Percentiles rank a stretch among this genome's conserved stretches.
These are phyloP conservation scores for Atractosteus spatula DNA, from an alignment of 2,113 vertebrate species.

Conservation along the genomic window DNA sequence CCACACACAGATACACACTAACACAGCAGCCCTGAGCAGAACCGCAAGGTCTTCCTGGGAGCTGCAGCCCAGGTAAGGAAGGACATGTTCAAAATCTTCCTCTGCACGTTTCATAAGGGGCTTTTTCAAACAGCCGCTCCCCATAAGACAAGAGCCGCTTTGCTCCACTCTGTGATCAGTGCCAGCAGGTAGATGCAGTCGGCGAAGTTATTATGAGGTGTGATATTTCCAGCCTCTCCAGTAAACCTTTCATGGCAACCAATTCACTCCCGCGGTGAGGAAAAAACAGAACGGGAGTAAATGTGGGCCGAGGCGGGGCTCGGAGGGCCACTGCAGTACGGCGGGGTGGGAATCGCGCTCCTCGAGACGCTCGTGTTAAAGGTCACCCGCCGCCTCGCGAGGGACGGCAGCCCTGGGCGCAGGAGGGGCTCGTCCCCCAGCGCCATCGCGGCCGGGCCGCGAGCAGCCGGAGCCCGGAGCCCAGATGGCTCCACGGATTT, in stretches of 20 bases:
- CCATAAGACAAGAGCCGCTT: not conserved
- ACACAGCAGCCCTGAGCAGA: not conserved
- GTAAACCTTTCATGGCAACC: slow-evolving; percentile 32
- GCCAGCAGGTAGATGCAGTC: slow-evolving; percentile 5
- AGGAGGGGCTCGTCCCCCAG: no score
- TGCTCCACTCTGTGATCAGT: no score
- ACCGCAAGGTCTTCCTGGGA: no score
- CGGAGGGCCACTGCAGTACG: not conserved
- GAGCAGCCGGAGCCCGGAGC: not conserved
- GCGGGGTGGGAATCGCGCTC: not conserved
- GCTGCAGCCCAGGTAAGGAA: no score
- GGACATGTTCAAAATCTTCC: slow-evolving; percentile 11
- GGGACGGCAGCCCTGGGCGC: no score
- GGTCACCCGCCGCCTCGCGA: no score
- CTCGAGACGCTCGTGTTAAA: no score
- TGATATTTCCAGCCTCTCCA: slow-evolving; percentile 35
- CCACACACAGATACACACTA: not conserved
- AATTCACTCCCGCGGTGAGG: slow-evolving; percentile 16
- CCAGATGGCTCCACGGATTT: not conserved
- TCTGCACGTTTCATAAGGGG: slow-evolving; percentile 5
- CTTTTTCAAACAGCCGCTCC: no score
- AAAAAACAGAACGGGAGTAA: not conserved
- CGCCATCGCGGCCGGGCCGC: no score
- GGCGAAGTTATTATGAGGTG: slow-evolving; percentile 41
- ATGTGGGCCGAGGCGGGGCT: not conserved